Evolutionary conservation across 2,888 invertebrate genomes (phyloP).

Genomic region (Machimus rusticus): DNA sequence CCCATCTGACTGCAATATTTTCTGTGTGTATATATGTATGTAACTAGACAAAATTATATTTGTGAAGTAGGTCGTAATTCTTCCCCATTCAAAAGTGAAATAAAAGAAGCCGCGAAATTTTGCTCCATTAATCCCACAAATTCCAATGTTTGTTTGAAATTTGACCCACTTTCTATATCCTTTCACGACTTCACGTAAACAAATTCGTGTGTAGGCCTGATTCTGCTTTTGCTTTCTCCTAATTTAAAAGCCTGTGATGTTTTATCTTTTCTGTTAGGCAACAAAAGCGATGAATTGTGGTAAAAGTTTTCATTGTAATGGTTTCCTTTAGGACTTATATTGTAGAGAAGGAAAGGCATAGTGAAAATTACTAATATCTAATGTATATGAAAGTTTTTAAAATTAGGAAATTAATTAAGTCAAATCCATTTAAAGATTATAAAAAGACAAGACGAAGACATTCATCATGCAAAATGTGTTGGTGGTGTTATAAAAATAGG

Average conservation of each 20-base stretch:
- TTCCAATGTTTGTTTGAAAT: background rate
- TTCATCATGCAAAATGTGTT: slow-evolving; percentile 2
- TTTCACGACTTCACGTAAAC: background rate
- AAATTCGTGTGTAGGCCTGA: background rate
- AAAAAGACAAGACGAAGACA: background rate
- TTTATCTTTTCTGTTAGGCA: background rate
- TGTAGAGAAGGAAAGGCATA: background rate
- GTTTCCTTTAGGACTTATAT: background rate
- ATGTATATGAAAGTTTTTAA: background rate
- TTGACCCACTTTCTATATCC: background rate
- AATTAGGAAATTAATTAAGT: background rate
- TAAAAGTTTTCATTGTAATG: background rate
- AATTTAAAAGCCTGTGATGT: background rate
- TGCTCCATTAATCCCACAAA: background rate
- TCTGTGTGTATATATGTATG: too few relatives aligned
- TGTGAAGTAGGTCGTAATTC: background rate
- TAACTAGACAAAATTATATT: background rate
- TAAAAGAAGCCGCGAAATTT: background rate
- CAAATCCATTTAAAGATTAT: background rate
- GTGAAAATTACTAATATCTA: background rate
- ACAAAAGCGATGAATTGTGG: background rate
- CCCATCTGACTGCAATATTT: background rate
- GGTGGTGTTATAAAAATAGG: background rate
- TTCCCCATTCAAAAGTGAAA: background rate
- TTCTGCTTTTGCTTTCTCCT: background rate